Percentiles rank a stretch among this genome's conserved stretches.
phyloP scores from a whole-genome alignment of 2,797 vertebrate species.

The Helostoma temminkii region DNA sequence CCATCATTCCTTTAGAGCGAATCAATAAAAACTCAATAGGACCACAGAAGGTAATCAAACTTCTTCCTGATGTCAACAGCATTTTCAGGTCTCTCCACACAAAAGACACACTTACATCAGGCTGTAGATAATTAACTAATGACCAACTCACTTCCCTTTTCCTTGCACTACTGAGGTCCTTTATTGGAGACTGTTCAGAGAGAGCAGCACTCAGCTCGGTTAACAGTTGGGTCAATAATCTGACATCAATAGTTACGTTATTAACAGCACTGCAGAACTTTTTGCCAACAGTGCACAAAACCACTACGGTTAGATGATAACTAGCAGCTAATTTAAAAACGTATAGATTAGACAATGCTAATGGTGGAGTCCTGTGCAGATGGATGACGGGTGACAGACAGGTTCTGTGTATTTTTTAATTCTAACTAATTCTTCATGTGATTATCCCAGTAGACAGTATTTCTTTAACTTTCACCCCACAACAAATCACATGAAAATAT shows the following conservation, averaged over 20 bases:
- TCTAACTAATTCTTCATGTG: too few relatives aligned
- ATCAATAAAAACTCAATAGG: slow-evolving; percentile 10
- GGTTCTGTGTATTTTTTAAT: too few relatives aligned
- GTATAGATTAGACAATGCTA: too few relatives aligned
- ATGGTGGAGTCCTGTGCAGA: too few relatives aligned
- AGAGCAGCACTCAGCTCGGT: slow-evolving; percentile 39
- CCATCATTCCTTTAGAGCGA: slow-evolving; percentile 2
- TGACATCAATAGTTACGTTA: slow-evolving; percentile 25
- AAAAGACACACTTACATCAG: slow-evolving; percentile 35
- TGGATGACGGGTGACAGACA: too few relatives aligned
- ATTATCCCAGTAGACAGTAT: too few relatives aligned
- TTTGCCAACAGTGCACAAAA: slow-evolving; percentile 8
- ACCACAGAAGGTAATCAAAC: slow-evolving; percentile 14
- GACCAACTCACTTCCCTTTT: slow-evolving; percentile 16
- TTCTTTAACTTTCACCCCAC: too few relatives aligned
- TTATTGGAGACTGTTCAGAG: slow-evolving; percentile 29
- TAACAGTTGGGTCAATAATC: slow-evolving; percentile 46
- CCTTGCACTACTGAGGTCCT: slow-evolving; percentile 1
- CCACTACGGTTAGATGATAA: not conserved
- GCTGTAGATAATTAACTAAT: slow-evolving; percentile 68
- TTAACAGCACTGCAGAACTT: slow-evolving; percentile 33
- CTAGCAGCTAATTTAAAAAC: too few relatives aligned
- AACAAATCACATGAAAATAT: too few relatives aligned
- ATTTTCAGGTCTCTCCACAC: slow-evolving; percentile 9
- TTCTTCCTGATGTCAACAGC: slow-evolving; percentile 12